Evolutionary conservation across 2,797 vertebrate genomes (phyloP).

Genomic region (Poecilia picta): DNA sequence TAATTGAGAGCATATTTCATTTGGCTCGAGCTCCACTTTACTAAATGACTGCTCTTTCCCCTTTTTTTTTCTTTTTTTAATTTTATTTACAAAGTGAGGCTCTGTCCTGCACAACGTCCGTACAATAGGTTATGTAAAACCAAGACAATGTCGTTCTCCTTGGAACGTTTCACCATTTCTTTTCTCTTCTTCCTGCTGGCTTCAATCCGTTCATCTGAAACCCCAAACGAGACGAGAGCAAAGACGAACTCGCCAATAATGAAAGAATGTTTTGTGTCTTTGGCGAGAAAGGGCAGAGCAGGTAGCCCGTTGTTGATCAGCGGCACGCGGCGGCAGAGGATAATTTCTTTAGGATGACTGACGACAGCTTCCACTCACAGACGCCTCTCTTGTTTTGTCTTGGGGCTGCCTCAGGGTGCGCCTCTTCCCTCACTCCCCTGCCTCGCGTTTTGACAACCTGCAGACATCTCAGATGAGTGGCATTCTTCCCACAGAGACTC

Average conservation of each 20-base stretch:
- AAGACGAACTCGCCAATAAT: constrained; percentile 51
- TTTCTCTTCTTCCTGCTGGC: constrained; percentile 19
- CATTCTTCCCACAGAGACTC: constrained; percentile 91
- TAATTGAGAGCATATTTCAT: constrained; percentile 99
- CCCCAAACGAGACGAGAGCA: constrained; percentile 37
- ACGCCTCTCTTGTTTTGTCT: constrained; percentile 91
- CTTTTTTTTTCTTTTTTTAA: constrained; percentile 21
- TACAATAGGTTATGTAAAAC: constrained; percentile 18
- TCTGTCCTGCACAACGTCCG: constrained; percentile 16
- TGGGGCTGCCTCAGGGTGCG: constrained; percentile 82
- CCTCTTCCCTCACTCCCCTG: constrained; percentile 74
- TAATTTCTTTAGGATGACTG: constrained; percentile 95
- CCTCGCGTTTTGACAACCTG: constrained; percentile 91
- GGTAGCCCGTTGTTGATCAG: constrained; percentile 72
- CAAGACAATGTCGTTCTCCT: constrained; percentile 14
- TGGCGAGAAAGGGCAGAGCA: constrained; percentile 58
- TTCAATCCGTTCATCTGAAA: constrained; percentile 32
- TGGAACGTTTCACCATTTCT: constrained; percentile 7
- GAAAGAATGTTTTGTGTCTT: constrained; percentile 91
- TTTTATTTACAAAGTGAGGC: constrained; percentile 89
- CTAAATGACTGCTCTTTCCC: constrained; percentile 90
- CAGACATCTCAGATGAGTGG: constrained; percentile 92
- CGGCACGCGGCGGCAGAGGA: constrained; percentile 85
- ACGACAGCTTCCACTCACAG: constrained; percentile 86
- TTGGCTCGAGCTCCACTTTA: constrained; percentile 88